These are phyloP conservation scores for Drosophila merina DNA, from an alignment of 2,888 invertebrate genomes.

Conservation along the genomic window DNA sequence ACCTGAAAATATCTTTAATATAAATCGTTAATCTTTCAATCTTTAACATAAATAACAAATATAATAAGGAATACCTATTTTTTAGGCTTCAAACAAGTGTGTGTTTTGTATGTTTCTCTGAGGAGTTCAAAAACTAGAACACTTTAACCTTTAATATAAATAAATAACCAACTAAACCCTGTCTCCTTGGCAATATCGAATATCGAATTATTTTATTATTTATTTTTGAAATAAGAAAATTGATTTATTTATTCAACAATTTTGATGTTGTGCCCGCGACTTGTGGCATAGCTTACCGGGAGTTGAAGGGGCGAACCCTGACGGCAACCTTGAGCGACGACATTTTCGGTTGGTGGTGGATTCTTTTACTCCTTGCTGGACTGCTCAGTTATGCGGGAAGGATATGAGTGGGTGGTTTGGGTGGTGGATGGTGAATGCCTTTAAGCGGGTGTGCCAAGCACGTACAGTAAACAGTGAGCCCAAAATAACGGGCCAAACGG, in stretches of 20 bases:
- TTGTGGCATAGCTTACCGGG: slow-evolving; percentile 86
- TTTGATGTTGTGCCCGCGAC: neutral
- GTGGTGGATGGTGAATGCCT: slow-evolving; percentile 7
- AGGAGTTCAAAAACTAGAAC: too few species aligned
- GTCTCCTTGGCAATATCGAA: too few species aligned
- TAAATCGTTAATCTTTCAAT: too few species aligned
- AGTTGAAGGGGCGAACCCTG: slow-evolving; percentile 94
- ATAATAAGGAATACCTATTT: too few species aligned
- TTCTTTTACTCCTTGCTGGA: slow-evolving; percentile 43
- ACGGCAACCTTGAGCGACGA: slow-evolving; percentile 97
- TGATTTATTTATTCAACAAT: neutral
- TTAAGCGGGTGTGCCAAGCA: slow-evolving; percentile 5
- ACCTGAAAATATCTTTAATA: too few species aligned
- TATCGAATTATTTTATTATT: neutral
- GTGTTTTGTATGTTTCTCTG: too few species aligned
- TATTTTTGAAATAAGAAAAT: neutral
- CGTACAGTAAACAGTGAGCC: slow-evolving; percentile 27
- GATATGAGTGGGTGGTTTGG: slow-evolving; percentile 14
- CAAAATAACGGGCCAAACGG: slow-evolving; percentile 11
- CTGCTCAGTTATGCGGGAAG: slow-evolving; percentile 2
- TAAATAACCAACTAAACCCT: too few species aligned
- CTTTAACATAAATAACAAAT: too few species aligned
- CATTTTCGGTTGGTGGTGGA: slow-evolving; percentile 85
- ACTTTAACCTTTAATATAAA: too few species aligned
- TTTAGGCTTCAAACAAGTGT: too few species aligned